Evolutionary conservation across 53 echinoderm and acorn worm species (phyloP).

Genomic region (Crossaster papposus): DNA sequence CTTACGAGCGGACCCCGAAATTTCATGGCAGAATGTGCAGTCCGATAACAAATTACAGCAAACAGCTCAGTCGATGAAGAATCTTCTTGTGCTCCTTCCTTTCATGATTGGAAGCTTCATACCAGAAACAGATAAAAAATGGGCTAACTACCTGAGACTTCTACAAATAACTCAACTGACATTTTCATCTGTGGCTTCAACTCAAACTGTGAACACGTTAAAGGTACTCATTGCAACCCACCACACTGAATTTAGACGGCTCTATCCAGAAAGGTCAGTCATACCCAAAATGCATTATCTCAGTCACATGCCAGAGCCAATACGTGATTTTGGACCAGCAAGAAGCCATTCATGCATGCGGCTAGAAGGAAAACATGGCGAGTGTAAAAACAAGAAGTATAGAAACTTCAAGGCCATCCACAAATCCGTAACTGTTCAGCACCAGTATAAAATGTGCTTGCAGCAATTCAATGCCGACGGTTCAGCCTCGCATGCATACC

Average conservation of each 20-base stretch:
- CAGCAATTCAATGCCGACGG: slow-evolving; percentile 7
- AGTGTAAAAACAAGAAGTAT: slow-evolving; percentile 11
- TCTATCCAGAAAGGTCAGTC: slow-evolving; percentile 1
- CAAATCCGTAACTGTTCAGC: slow-evolving; percentile 31
- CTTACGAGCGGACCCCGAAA: no score
- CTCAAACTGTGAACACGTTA: neutral
- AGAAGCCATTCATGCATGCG: neutral
- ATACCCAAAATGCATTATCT: slow-evolving; percentile 30
- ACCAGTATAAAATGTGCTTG: slow-evolving; percentile 13
- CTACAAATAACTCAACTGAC: neutral
- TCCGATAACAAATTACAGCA: slow-evolving; percentile 1
- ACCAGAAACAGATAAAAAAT: slow-evolving; percentile 1
- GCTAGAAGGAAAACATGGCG: slow-evolving; percentile 24
- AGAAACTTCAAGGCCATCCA: slow-evolving; percentile 36
- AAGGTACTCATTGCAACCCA: neutral
- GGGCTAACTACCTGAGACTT: slow-evolving; percentile 3
- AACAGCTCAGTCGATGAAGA: slow-evolving; percentile 31
- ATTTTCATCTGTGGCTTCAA: slow-evolving; percentile 25
- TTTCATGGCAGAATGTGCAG: neutral
- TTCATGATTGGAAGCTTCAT: slow-evolving; percentile 27
- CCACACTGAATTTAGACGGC: neutral
- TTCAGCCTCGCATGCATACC: slow-evolving; percentile 27
- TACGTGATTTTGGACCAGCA: neutral
- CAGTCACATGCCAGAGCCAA: neutral
- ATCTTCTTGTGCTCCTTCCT: slow-evolving; percentile 13